These are phyloP conservation scores for Pteropus rufus DNA, from an alignment of 2,797 vertebrate genomes.

Conservation along the genomic window DNA sequence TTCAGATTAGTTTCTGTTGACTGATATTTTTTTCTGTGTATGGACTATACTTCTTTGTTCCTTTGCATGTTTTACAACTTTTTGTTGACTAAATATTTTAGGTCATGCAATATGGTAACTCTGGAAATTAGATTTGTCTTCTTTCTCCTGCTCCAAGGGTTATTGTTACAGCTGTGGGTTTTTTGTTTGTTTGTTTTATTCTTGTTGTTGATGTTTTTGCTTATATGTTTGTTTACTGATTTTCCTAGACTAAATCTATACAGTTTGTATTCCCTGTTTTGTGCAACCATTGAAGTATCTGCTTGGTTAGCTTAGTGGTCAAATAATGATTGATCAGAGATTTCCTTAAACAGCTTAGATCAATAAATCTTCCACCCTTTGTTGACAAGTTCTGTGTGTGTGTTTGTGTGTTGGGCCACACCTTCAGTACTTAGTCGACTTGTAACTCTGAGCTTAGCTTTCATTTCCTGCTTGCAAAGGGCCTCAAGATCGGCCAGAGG, in stretches of 20 bases:
- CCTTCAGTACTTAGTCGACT: not conserved
- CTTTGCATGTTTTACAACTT: not conserved
- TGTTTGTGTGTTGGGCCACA: not conserved
- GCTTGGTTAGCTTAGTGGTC: not conserved
- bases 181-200: not conserved
- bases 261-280: not conserved
- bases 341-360: not conserved
- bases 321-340: not conserved
- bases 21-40: not conserved
- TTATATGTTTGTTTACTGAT: not conserved
- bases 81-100: not conserved
- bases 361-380: not conserved
- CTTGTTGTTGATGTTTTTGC: not conserved
- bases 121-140: not conserved
- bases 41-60: not conserved
- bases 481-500: not conserved
- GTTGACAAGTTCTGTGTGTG: not conserved
- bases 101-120: not conserved
- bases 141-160: not conserved
- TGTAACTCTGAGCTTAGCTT: not conserved
- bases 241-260: not conserved
- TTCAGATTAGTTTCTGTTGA: not conserved
- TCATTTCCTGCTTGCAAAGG: not conserved
- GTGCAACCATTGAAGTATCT: not conserved
- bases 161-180: not conserved